Evolutionary conservation across 2,797 vertebrate genomes (phyloP), one percentile per base, ranked within the genome.

Genomic region (Rhadinocentrus ornatus): DNA sequence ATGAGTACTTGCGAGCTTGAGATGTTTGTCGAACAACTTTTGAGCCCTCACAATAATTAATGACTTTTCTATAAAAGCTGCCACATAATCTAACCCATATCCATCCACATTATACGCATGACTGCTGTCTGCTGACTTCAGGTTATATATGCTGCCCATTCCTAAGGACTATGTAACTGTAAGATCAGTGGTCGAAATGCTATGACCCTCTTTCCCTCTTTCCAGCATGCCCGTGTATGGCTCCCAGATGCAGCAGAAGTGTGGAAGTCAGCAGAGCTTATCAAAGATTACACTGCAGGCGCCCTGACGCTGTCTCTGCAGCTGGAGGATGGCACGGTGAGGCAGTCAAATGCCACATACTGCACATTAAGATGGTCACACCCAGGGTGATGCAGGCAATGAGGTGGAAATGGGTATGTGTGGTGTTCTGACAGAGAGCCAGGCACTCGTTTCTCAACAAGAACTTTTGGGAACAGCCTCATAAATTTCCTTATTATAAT

Each of bases 211-310:
- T 44, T 26, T 53, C 92, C 52, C 88, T 95, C 65, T 24, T 10
- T 22, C 34, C 93, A 99, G 98, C 90, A 91, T 93, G 95, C 96
- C 85, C 94, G 97, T 74, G 97, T 99, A 63, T 99, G 98, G 98
- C 96, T 99, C 77, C 96, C 97, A 79, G 96, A 99, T 91, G 89
- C 95, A 11, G 94, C 92, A 59, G 95, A 97, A 35, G 97, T 99
- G 37, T 99, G 98, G 98, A 96, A 93, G 83, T 96, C 98, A 77
- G 98, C 98, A 77, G 96, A 97, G 81, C 92, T 99, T 54, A 91
- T 95, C 78, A 96, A 89, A 90, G 96, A 97, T 88, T 98, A 97
- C 89, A 94, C 90, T 61, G 94, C 95, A 31, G 97, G 96, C 54
- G 96, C 98, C 88, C 87, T 91, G 75, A 91, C 93, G 22, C 95